These are phyloP conservation scores for Lindbergichthys nudifrons DNA, from an alignment of 2,797 vertebrate species.

Conservation along the genomic window DNA sequence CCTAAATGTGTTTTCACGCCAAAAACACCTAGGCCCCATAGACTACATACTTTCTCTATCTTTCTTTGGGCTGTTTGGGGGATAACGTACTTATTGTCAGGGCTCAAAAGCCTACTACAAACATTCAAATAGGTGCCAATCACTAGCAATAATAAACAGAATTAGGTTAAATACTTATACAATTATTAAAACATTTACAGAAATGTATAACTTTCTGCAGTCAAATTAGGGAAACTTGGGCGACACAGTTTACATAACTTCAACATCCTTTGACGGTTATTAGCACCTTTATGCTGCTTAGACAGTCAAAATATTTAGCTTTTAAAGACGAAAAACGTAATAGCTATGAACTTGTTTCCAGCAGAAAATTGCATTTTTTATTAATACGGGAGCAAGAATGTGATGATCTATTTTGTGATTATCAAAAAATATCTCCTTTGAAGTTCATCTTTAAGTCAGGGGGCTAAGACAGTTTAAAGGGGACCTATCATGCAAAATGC, in stretches of 20 bases:
- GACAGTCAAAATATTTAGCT: background rate
- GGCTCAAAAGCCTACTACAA: background rate
- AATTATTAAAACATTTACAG: too few relatives aligned
- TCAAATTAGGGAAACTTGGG: background rate
- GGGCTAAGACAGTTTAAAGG: too few relatives aligned
- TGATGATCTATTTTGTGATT: too few relatives aligned
- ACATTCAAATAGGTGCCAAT: background rate
- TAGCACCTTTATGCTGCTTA: background rate
- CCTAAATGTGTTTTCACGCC: conserved; percentile 34
- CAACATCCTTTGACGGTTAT: background rate
- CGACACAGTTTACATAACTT: background rate
- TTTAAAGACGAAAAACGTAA: too few relatives aligned
- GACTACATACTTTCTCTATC: background rate
- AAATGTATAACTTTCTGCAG: background rate
- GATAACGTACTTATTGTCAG: background rate
- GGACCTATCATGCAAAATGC: too few relatives aligned
- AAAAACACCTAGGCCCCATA: background rate
- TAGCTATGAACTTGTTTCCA: background rate
- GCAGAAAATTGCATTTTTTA: too few relatives aligned
- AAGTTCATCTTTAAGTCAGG: background rate
- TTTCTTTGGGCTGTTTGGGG: background rate
- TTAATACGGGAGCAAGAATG: too few relatives aligned
- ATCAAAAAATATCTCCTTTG: too few relatives aligned
- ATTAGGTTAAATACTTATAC: background rate
- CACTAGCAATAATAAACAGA: background rate